These are phyloP conservation scores for Neogale vison DNA, from an alignment of 2,113 vertebrate genomes.

Conservation along the genomic window DNA sequence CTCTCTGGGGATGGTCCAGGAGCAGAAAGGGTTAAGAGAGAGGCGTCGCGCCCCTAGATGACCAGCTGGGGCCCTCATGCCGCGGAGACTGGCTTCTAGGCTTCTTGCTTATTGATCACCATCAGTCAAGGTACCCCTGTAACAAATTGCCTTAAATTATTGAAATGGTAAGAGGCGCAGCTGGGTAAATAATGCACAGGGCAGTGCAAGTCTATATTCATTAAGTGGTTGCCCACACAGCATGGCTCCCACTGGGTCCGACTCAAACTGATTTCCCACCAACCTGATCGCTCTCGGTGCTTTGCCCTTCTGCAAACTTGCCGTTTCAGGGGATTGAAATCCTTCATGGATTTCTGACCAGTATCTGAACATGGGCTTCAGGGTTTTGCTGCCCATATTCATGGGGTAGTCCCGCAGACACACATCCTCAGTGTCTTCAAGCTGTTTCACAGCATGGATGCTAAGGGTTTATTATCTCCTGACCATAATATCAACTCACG, in stretches of 20 bases:
- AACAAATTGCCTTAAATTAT: slow-evolving; percentile 83
- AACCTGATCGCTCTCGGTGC: background rate
- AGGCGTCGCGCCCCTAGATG: background rate
- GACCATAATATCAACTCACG: slow-evolving; percentile 56
- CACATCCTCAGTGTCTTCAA: slow-evolving; percentile 64
- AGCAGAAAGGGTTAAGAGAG: slow-evolving; percentile 71
- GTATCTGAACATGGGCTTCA: slow-evolving; percentile 57
- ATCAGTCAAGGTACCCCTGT: slow-evolving; percentile 77
- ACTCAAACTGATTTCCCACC: slow-evolving; percentile 51
- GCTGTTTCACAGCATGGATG: slow-evolving; percentile 55
- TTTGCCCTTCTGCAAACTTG: slow-evolving; percentile 51
- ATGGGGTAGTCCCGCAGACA: slow-evolving; percentile 47
- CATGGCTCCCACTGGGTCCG: background rate
- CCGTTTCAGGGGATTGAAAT: slow-evolving; percentile 50
- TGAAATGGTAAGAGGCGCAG: slow-evolving; percentile 79
- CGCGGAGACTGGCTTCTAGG: slow-evolving; percentile 74
- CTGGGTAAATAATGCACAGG: slow-evolving; percentile 81
- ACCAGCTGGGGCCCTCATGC: slow-evolving; percentile 51
- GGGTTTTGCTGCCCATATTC: slow-evolving; percentile 35
- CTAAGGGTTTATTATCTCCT: slow-evolving; percentile 67
- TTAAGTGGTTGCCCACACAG: slow-evolving; percentile 68
- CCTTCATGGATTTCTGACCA: slow-evolving; percentile 57
- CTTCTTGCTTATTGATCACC: slow-evolving; percentile 79
- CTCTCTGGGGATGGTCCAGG: background rate
- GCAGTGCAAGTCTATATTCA: slow-evolving; percentile 75